phyloP scores from a whole-genome alignment of 2,797 vertebrate species.

The Lepilemur ruficaudatus region DNA sequence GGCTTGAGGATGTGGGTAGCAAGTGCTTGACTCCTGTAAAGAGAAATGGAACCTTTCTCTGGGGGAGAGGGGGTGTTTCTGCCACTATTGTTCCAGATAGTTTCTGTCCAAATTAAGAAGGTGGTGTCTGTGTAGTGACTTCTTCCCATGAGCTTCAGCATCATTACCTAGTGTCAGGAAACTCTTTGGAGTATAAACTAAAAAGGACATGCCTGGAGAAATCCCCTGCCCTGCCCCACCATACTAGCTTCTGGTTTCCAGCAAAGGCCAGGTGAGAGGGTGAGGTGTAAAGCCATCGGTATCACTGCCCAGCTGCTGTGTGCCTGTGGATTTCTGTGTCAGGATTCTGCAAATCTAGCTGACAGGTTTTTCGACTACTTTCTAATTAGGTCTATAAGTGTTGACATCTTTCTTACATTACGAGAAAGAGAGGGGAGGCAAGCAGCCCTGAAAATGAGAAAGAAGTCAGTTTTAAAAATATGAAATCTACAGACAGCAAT shows the following conservation, averaged over 20 bases:
- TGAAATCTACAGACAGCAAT: not conserved
- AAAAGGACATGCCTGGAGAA: not conserved
- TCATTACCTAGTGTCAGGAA: not conserved
- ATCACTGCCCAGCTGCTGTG: not conserved
- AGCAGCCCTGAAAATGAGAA: not conserved
- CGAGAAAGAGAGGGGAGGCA: not conserved
- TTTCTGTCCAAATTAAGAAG: constrained; percentile 39
- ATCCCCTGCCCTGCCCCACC: too few species aligned
- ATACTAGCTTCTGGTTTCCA: not conserved
- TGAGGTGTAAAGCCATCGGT: accelerated
- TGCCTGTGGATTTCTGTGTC: not conserved
- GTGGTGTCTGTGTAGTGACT: not conserved
- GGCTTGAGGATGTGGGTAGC: not conserved
- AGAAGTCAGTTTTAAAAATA: constrained; percentile 22
- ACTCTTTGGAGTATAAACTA: not conserved
- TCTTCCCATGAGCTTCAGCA: not conserved
- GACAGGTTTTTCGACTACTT: constrained; percentile 24
- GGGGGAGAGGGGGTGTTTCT: not conserved
- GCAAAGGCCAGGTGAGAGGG: not conserved
- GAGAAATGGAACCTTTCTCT: not conserved
- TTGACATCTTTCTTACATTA: constrained; percentile 49
- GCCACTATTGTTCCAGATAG: not conserved
- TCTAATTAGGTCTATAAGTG: constrained; percentile 28
- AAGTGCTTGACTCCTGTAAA: not conserved
- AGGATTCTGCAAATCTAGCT: not conserved